Percentiles rank a stretch among this genome's conserved stretches.
Conservation (phyloP, 2,888 invertebrate species). For the Himalopsyche tibetana region DNA sequence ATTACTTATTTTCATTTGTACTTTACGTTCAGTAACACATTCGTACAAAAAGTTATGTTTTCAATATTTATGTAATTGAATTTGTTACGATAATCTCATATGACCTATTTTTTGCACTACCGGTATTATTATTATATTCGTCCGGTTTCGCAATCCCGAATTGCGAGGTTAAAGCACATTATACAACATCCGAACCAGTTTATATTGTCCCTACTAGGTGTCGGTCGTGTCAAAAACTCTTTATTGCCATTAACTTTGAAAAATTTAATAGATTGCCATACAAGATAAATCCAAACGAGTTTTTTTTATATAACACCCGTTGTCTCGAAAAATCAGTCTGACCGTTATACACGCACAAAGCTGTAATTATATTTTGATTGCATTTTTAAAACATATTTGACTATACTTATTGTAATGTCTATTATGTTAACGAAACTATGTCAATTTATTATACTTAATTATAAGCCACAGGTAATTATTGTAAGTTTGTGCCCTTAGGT, state of each 20-base stretch:
- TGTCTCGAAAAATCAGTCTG: neutral
- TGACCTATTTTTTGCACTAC: too few relatives aligned
- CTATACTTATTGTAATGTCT: neutral
- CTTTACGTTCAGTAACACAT: too few relatives aligned
- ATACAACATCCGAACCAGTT: constrained; percentile 3
- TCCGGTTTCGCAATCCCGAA: too few relatives aligned
- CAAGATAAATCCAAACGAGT: constrained; percentile 27
- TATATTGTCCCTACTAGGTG: neutral
- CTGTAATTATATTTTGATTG: constrained; percentile 34
- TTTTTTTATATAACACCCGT: constrained; percentile 9
- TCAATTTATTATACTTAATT: too few relatives aligned
- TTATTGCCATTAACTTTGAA: constrained; percentile 28
- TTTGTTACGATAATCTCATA: too few relatives aligned
- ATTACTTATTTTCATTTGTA: too few relatives aligned
- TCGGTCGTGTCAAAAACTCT: neutral
- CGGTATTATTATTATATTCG: too few relatives aligned
- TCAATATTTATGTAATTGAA: too few relatives aligned
- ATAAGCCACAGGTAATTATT: too few relatives aligned
- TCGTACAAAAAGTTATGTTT: too few relatives aligned
- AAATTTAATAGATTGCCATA: constrained; percentile 27
- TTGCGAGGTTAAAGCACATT: neutral
- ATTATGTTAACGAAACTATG: neutral
- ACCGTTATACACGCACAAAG: constrained; percentile 9
- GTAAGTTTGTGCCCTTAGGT: too few relatives aligned
- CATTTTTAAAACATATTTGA: constrained; percentile 19